Percentiles rank a stretch among this genome's conserved stretches.
Conservation (phyloP, 53 echinoderm and acorn worm species). For the Mesocentrotus franciscanus region DNA sequence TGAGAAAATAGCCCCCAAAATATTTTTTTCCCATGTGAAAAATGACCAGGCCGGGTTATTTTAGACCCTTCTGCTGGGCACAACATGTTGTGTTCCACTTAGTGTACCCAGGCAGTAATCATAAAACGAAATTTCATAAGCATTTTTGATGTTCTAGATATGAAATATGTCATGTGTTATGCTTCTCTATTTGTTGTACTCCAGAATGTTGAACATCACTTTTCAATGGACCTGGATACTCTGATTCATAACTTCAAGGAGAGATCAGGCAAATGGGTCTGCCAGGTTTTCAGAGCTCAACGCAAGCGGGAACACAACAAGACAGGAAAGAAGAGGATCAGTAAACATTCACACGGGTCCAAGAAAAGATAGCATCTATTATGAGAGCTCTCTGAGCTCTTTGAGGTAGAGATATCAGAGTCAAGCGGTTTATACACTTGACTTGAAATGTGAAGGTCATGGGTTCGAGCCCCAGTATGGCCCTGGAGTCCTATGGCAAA, state of each 20-base stretch:
- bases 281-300: slow-evolving; percentile 48
- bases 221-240: slow-evolving; percentile 67
- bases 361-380: background rate
- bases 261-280: slow-evolving; percentile 38
- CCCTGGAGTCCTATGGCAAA: no score
- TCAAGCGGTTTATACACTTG: no score
- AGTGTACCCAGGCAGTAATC: no score
- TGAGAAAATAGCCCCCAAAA: no score
- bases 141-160: background rate
- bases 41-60: no score
- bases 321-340: background rate
- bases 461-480: no score
- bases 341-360: background rate
- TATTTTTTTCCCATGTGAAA: no score
- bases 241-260: slow-evolving; percentile 67
- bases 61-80: no score
- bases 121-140: no score
- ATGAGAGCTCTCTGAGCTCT: background rate
- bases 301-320: slow-evolving; percentile 6
- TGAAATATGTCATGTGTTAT: background rate
- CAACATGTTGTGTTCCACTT: no score
- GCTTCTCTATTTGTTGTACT: background rate
- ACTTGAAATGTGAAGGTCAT: no score
- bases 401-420: no score
- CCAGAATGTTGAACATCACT: slow-evolving; percentile 63